Evolutionary conservation across 2,888 invertebrate species (phyloP), one percentile per base, ranked within the genome.

Genomic region (Dorcus hopei): DNA sequence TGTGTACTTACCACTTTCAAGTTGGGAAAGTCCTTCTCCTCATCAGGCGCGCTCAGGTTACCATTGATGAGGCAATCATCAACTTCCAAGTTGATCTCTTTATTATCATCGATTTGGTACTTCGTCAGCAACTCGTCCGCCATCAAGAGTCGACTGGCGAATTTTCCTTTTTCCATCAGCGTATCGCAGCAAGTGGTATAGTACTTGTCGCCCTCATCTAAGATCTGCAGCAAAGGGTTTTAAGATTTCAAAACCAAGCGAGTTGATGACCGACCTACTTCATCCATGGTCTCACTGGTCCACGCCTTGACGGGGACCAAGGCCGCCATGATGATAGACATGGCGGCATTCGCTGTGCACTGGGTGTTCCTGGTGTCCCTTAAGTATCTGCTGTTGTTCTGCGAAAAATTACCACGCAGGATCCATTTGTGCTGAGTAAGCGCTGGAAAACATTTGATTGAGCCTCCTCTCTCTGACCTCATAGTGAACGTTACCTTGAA

Each of bases 271-370:
- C 7, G 5, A 1, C 61, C 50, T 65, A 76, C 74, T n/a, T 77
- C 71, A 62, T 83, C 79, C 1, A 83, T 59, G 1, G 74, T 75
- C 9, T 76, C 74, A 7, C 59, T 55, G 16, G 61, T 64, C 88
- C 88, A 88, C 49, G 79, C 79, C 53, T 80, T 79, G 48, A 84
- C 82, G 61, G 81, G 81, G 68, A 79, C 80, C 59, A 84, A 79
- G 65, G 81, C 80, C 0, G 83, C 81, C 62, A 83, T 77, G 38
- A 82, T 80, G 61, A 83, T 82, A 1, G 84, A 82, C 76, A 84
- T 81, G 1, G 83, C 81, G 57, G 82, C 83, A 78, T 82, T 83
- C 2, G 54, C 58, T 38, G 64, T 65, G 71, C 77, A 72, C 73
- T 78, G 78, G 14, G 68, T 65, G 43, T 76, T 77, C 53, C 75